Evolutionary conservation across 2,113 vertebrate genomes (phyloP), one percentile per base, ranked within the genome.

Genomic region (Protobothrops flavoviridis): DNA sequence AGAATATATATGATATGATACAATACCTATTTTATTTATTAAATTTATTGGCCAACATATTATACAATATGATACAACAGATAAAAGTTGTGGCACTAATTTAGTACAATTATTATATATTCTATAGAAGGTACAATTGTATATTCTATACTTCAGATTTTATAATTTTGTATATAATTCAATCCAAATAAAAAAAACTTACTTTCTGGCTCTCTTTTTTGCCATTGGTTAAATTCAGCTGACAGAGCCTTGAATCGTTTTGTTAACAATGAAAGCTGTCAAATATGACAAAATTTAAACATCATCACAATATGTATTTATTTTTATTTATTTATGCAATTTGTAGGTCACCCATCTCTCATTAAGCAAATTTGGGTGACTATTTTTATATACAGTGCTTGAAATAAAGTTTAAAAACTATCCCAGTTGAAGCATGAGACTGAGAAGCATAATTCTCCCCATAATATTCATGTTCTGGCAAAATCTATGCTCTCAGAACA

Each of bases 161-260:
- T 6, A 48, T 11, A 92, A 4, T 88, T 43, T 23, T 92, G 4
- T 92, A 85, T 74, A 87, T 21, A 90, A 13, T 87, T 87, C 45
- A n/a, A 56, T 92, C 9, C 53, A 56, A 91, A 81, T 93, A 21
- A 43, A 93, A 74, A 94, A 45, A 95, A 20, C 95, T 98, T 98
- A 98, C 98, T 0, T 94, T 98, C 96, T 92, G 97, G 97, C 87
- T 7, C 94, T 95, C 87, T 96, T 3, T 50, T 86, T 15, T 97
- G 94, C 97, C 96, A 97, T 0, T 97, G 95, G 86, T 0, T 88
- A 59, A 29, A 87, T 88, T 98, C 97, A 0, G 15, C 95, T n/a
- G 87, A 15, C 93, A 98, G 94, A 95, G 92, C 92, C 92, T 96
- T 97, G 74, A 87, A 4, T 53, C 1, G 94, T 93, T 91, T 91